A percentile compares a stretch with the other conserved stretches of the same genome.
Conservation (phyloP, 2,113 vertebrate species). For the Sisor rabdophorus region DNA sequence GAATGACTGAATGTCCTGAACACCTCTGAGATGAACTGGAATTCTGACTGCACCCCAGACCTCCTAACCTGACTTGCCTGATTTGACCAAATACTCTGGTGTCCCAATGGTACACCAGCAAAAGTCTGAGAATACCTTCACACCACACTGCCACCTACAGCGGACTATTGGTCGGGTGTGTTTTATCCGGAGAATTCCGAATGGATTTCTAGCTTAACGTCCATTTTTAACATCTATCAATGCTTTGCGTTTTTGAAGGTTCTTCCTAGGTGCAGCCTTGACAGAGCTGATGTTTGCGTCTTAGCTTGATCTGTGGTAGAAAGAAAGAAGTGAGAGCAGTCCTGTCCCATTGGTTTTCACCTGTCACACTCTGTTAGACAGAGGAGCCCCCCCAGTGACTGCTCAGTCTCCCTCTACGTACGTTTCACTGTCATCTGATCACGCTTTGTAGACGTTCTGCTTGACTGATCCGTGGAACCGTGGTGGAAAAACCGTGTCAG, state of each 20-base stretch:
- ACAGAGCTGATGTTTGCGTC: not conserved
- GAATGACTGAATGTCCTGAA: too few relatives aligned
- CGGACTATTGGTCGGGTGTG: not conserved
- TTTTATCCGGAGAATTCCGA: not conserved
- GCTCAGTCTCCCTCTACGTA: slow-evolving; percentile 35
- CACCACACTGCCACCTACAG: not conserved
- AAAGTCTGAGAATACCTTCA: too few relatives aligned
- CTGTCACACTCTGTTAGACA: slow-evolving; percentile 47
- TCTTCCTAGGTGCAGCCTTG: not conserved
- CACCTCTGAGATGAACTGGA: too few relatives aligned
- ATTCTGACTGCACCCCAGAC: too few relatives aligned
- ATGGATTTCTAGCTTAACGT: slow-evolving; percentile 5
- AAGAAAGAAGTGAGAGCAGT: slow-evolving; percentile 28
- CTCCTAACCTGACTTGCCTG: too few relatives aligned
- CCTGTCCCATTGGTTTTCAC: slow-evolving; percentile 43
- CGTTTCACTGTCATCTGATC: slow-evolving; percentile 38
- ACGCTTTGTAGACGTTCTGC: slow-evolving; percentile 35
- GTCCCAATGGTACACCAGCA: too few relatives aligned
- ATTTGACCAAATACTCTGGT: too few relatives aligned
- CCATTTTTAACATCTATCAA: slow-evolving; percentile 27
- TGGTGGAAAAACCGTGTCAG: slow-evolving; percentile 5
- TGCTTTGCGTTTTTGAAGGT: not conserved
- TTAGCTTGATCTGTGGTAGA: not conserved
- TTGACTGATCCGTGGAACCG: slow-evolving; percentile 31
- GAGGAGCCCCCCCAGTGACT: slow-evolving; percentile 38